Percentiles rank a stretch among this genome's conserved stretches.
Conservation (phyloP, 2,888 invertebrate species). For the Steinernema hermaphroditum region DNA sequence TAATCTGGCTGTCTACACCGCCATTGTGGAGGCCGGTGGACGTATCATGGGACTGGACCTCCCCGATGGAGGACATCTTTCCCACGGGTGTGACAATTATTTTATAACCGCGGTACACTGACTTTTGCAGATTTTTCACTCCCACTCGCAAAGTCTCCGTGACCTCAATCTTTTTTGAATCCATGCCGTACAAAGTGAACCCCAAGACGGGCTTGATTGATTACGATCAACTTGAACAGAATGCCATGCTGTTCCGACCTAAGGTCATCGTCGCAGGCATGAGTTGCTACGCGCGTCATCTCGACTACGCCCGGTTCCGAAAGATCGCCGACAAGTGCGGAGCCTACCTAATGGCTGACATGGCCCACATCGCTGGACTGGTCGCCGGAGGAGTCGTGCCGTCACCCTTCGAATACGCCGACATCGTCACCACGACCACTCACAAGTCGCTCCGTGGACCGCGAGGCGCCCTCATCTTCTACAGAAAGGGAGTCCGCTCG, state of each 20-base stretch:
- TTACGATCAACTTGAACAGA: conserved; percentile 82
- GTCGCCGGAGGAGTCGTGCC: conserved; percentile 88
- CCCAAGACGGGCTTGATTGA: conserved; percentile 84
- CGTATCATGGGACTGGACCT: conserved; percentile 91
- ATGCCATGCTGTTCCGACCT: conserved; percentile 85
- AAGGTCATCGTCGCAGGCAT: conserved; percentile 84
- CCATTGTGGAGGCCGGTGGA: conserved; percentile 80
- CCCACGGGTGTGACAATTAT: conserved; percentile 67
- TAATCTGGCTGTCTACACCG: conserved; percentile 92
- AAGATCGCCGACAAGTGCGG: conserved; percentile 79
- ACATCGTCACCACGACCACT: conserved; percentile 87
- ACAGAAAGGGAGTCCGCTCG: conserved; percentile 80
- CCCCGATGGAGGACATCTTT: conserved; percentile 89
- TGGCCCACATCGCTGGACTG: conserved; percentile 92
- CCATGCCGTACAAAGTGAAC: conserved; percentile 89
- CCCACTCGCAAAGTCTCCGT: conserved; percentile 88
- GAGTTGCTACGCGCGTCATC: conserved; percentile 87
- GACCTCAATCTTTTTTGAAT: conserved; percentile 95
- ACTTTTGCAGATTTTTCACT: conserved; percentile 77
- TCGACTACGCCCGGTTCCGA: conserved; percentile 87
- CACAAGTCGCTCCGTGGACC: conserved; percentile 85
- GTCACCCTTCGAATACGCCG: conserved; percentile 84
- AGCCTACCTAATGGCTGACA: conserved; percentile 87
- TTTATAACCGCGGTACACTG: neutral
- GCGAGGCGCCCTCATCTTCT: conserved; percentile 83